Evolutionary conservation across 2,113 vertebrate genomes (phyloP).

Genomic region (Eretmochelys imbricata): DNA sequence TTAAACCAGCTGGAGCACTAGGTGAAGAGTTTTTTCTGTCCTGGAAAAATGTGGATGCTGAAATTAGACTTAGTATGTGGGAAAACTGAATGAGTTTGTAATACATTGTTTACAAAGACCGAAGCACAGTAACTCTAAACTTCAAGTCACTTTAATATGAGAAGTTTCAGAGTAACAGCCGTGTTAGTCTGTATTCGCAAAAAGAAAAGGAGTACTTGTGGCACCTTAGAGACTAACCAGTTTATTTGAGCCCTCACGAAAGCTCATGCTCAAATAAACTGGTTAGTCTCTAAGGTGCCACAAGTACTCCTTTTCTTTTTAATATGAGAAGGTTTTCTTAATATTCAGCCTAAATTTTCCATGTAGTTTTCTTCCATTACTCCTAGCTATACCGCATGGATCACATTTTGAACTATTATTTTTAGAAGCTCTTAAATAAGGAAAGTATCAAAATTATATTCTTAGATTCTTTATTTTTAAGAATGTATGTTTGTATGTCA

Average conservation of each 20-base stretch:
- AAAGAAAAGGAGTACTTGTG: too few relatives aligned
- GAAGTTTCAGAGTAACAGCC: too few relatives aligned
- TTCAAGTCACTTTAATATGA: not conserved
- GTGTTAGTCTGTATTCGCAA: too few relatives aligned
- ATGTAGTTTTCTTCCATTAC: conserved; percentile 19
- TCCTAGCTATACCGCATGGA: conserved; percentile 8
- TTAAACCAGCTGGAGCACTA: not conserved
- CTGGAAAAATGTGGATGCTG: not conserved
- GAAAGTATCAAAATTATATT: conserved; percentile 41
- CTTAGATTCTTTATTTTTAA: conserved; percentile 74
- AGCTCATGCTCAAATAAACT: too few relatives aligned
- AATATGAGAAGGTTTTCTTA: not conserved
- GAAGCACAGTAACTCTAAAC: not conserved
- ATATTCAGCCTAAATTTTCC: not conserved
- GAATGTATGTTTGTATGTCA: conserved; percentile 68
- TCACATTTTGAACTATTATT: not conserved
- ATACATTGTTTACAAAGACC: not conserved
- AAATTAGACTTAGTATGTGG: not conserved
- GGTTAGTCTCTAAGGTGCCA: too few relatives aligned
- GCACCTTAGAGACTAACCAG: too few relatives aligned
- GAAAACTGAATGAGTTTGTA: not conserved
- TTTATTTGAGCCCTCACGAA: too few relatives aligned
- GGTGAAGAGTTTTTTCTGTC: not conserved
- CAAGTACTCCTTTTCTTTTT: too few relatives aligned
- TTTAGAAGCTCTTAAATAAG: conserved; percentile 31